Conservation (phyloP, 2,113 vertebrate species). For the Nesospiza acunhae region DNA sequence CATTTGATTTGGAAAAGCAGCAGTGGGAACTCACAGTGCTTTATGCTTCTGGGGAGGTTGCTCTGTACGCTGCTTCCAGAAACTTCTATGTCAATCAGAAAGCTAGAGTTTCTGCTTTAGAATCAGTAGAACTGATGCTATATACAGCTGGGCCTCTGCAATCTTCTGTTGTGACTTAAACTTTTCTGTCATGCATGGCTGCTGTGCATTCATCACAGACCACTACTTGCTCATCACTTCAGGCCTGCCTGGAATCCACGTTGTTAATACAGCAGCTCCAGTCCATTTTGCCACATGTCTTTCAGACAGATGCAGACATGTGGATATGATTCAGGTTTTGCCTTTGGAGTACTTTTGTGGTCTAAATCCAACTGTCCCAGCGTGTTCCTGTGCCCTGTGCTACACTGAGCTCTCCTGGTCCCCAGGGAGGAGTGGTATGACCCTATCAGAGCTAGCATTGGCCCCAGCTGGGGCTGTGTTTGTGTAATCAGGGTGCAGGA, state of each 20-base stretch:
- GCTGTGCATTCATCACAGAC: not conserved
- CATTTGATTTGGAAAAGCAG: not conserved
- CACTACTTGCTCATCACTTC: not conserved
- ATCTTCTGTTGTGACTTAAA: not conserved
- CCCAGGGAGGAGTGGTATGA: not conserved
- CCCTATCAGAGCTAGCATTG: accelerated
- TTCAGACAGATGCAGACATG: not conserved
- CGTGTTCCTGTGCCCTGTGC: not conserved
- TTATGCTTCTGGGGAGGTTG: not conserved
- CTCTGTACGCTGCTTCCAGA: not conserved
- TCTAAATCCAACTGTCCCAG: not conserved
- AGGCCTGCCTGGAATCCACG: not conserved
- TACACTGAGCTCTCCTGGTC: not conserved
- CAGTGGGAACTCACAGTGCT: not conserved
- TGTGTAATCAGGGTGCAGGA: not conserved
- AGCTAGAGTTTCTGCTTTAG: not conserved
- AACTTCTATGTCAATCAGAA: not conserved
- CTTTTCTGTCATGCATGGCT: not conserved
- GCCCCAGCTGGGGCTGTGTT: not conserved
- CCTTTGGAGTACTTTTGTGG: not conserved
- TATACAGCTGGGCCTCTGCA: not conserved
- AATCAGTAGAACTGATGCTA: not conserved
- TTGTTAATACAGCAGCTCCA: not conserved
- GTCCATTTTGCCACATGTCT: not conserved
- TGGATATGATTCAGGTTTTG: not conserved